Evolutionary conservation across 23 tunicate genomes (phyloP), one percentile per base, ranked within the genome.

Genomic region (Styela clava): DNA sequence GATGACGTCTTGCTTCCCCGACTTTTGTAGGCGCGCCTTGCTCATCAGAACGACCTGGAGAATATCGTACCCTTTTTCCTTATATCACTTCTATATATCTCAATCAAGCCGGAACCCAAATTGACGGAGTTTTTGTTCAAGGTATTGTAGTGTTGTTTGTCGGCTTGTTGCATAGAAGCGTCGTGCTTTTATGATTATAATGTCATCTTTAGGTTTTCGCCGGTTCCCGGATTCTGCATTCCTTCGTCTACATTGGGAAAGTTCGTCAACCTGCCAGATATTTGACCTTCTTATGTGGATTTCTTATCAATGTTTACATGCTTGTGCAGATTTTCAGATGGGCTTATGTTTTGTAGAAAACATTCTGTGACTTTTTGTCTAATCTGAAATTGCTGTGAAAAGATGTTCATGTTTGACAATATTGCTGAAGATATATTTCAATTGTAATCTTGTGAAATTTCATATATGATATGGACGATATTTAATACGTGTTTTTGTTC

Each of bases 11-110:
- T n/a, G n/a, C n/a, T n/a, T n/a, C n/a, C n/a, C n/a, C n/a, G n/a
- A n/a, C n/a, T n/a, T 26, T 25, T 28, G 30, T 25, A 26, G 71
- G 7, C 31, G 16, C 5, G 97, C 27, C 61, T 82, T 23, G 84
- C 85, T 30, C 97, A 92, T 79, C 79, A 83, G 35, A 92, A 92
- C 74, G 97, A 92, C 37, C 73, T 92, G 68, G 97, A 92, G 62
- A 92, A 92, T 52, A 81, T 87, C 23, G 70, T 92, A 1, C 97
- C 97, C 2, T 92, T 92, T 35, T 83, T 87, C 9, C 67, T 92
- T 69, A 35, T 92, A 28, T 81, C 82, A 16, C 67, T 92, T 9
- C 28, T 87, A 25, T 87, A 83, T 30, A 70, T 87, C 22, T 64
- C 65, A 2, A 87, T 83, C 62, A 80, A 87, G 9, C 97, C 97